phyloP scores from a whole-genome alignment of 2,888 invertebrate species.

The Oligia latruncula region DNA sequence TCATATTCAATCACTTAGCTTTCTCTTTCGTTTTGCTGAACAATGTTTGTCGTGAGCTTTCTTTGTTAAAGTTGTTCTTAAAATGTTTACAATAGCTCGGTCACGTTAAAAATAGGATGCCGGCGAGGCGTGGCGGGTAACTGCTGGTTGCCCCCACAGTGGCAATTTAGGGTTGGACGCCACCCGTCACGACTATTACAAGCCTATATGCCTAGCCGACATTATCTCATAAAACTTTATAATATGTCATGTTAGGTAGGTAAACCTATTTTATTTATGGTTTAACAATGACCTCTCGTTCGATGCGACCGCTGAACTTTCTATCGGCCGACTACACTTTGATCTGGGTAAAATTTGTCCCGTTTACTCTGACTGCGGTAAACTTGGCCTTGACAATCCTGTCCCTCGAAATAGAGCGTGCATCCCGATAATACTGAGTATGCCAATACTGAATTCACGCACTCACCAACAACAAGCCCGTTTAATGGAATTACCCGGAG shows the following conservation, averaged over 20 bases:
- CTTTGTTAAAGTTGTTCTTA: constrained; percentile 36
- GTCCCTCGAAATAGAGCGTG: background rate
- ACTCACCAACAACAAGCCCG: constrained; percentile 6
- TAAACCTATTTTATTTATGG: constrained; percentile 40
- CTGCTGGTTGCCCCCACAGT: constrained; percentile 17
- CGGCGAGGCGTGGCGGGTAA: constrained; percentile 44
- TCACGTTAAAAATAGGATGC: constrained; percentile 43
- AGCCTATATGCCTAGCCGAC: constrained; percentile 30
- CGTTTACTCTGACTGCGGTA: background rate
- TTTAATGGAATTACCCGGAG: constrained; percentile 5
- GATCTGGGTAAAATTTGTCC: constrained; percentile 23
- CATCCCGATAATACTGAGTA: constrained; percentile 6
- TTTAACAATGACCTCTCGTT: constrained; percentile 26
- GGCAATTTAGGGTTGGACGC: constrained; percentile 42
- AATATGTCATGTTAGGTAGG: constrained; percentile 22
- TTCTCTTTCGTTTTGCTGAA: constrained; percentile 14
- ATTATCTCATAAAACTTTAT: constrained; percentile 50
- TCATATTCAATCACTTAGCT: constrained; percentile 25
- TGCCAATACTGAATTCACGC: constrained; percentile 17
- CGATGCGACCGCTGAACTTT: background rate
- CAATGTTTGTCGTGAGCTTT: constrained; percentile 3
- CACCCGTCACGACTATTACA: constrained; percentile 30
- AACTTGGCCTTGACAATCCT: constrained; percentile 17
- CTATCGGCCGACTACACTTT: background rate
- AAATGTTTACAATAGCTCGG: constrained; percentile 41